Conservation (phyloP, 1,140 invertebrate genomes). For the Charaxes varanes region DNA sequence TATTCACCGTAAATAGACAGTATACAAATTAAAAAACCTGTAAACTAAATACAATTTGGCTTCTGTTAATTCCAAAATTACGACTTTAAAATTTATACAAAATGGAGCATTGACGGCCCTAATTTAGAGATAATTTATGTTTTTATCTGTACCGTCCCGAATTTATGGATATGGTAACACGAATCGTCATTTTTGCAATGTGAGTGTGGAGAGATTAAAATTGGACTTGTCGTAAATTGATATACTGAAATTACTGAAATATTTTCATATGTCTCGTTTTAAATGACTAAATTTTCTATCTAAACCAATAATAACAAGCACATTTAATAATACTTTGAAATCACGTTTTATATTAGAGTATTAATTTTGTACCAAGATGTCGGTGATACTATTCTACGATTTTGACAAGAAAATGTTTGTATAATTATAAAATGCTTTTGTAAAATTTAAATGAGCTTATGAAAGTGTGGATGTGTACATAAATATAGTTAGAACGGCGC, state of each 20-base stretch:
- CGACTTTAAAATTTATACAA: too few relatives aligned
- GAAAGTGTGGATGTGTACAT: slow-evolving; percentile 62
- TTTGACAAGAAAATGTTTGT: slow-evolving; percentile 68
- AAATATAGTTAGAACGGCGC: slow-evolving; percentile 50
- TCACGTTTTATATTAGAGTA: slow-evolving; percentile 29
- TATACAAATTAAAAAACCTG: background rate
- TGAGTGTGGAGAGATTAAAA: slow-evolving; percentile 57
- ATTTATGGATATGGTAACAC: slow-evolving; percentile 24
- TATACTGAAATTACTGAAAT: slow-evolving; percentile 44
- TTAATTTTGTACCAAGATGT: slow-evolving; percentile 64
- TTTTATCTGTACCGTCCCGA: too few relatives aligned
- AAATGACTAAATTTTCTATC: slow-evolving; percentile 34
- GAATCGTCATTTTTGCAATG: slow-evolving; percentile 60
- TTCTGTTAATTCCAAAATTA: too few relatives aligned
- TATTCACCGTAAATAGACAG: background rate
- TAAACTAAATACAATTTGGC: too few relatives aligned
- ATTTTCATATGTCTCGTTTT: slow-evolving; percentile 45
- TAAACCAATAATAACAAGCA: slow-evolving; percentile 32
- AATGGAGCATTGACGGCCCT: too few relatives aligned
- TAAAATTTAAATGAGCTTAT: slow-evolving; percentile 51
- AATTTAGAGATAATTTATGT: too few relatives aligned
- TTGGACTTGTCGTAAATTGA: slow-evolving; percentile 41
- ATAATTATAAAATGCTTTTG: slow-evolving; percentile 44
- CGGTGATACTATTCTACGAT: slow-evolving; percentile 64
- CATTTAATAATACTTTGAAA: slow-evolving; percentile 23